Conservation (phyloP, 2,888 invertebrate genomes). For the Torymus auratus region DNA sequence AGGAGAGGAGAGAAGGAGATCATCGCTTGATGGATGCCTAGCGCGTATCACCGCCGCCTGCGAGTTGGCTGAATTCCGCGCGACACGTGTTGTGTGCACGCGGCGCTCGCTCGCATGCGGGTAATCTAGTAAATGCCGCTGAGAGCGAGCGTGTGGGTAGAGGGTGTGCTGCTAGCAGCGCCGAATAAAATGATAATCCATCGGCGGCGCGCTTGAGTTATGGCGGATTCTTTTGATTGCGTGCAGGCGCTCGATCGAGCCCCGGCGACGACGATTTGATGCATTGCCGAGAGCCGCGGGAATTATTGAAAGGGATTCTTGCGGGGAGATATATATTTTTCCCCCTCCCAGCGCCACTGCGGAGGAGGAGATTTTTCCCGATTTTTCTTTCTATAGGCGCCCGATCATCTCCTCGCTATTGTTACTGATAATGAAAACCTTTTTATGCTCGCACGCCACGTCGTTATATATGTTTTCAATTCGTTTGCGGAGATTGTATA, state of each 20-base stretch:
- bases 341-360: no score
- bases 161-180: background rate
- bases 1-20: background rate
- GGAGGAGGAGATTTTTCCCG: no score
- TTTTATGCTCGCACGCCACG: no score
- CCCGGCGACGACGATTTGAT: conserved; percentile 25
- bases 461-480: no score
- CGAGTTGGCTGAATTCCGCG: conserved; percentile 31
- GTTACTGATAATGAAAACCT: no score
- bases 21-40: conserved; percentile 38
- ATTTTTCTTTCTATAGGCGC: no score
- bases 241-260: background rate
- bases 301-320: conserved; percentile 28
- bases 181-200: conserved; percentile 45
- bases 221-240: conserved; percentile 41
- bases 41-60: background rate
- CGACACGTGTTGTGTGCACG: conserved; percentile 31
- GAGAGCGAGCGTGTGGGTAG: background rate
- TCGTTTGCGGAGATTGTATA: no score
- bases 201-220: conserved; percentile 9
- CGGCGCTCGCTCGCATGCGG: conserved; percentile 9
- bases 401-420: no score
- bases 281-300: conserved; percentile 27
- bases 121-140: conserved; percentile 37
- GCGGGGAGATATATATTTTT: no score